Conservation (phyloP, 1,140 invertebrate genomes). For the Coptotermes formosanus region DNA sequence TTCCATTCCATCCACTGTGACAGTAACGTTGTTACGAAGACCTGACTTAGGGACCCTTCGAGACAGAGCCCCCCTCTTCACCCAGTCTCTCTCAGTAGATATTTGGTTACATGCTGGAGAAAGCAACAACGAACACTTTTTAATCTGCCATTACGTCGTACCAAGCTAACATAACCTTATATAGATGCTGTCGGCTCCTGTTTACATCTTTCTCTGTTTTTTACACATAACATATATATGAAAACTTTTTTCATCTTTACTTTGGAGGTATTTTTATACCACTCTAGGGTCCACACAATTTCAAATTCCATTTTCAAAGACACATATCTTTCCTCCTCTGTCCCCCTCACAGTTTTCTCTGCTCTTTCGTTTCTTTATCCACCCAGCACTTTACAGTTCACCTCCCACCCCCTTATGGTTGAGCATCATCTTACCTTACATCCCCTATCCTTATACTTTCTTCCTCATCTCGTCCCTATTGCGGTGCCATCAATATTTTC, state of each 20-base stretch:
- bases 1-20: conserved; percentile 14
- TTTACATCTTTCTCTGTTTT: conserved; percentile 21
- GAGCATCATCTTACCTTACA: conserved; percentile 17
- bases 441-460: not conserved
- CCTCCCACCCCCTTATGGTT: not conserved
- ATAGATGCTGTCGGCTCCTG: conserved; percentile 22
- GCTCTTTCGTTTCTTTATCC: conserved; percentile 20
- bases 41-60: not conserved
- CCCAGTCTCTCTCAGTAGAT: not conserved
- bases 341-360: not conserved
- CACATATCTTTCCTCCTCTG: conserved; percentile 31
- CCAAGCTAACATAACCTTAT: conserved; percentile 20
- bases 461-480: not conserved
- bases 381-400: conserved; percentile 31
- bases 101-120: conserved; percentile 22
- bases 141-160: conserved; percentile 28
- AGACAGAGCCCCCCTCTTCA: not conserved
- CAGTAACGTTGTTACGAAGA: conserved; percentile 21
- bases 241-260: conserved; percentile 27
- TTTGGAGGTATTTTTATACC: conserved; percentile 35
- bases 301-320: conserved; percentile 36
- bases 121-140: conserved; percentile 26
- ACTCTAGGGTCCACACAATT: conserved; percentile 34
- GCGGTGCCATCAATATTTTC: conserved; percentile 20
- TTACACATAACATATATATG: conserved; percentile 24